A percentile compares a stretch with the other conserved stretches of the same genome.
Conservation (phyloP, 1,140 invertebrate species). For the Bombyx mandarina region DNA sequence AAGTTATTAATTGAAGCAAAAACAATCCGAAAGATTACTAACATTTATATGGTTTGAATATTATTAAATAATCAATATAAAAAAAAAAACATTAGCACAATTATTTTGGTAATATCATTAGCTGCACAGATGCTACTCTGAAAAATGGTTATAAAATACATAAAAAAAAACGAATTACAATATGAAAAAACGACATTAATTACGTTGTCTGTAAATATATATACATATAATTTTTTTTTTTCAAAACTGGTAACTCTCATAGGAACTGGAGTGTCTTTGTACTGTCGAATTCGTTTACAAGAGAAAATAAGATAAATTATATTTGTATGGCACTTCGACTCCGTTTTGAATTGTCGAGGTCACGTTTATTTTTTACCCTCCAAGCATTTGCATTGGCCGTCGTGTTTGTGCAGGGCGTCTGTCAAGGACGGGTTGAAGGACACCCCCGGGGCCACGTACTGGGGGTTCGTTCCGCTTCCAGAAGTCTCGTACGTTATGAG, state of each 20-base stretch:
- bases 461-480: slow-evolving; percentile 46
- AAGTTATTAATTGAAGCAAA: background rate
- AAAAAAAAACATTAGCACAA: too few species aligned
- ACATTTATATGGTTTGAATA: too few species aligned
- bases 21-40: too few species aligned
- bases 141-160: slow-evolving; percentile 40
- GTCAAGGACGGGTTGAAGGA: slow-evolving; percentile 48
- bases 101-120: too few species aligned
- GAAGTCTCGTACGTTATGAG: slow-evolving; percentile 46
- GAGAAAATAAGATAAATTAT: slow-evolving; percentile 6
- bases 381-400: slow-evolving; percentile 46
- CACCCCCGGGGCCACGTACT: slow-evolving; percentile 44
- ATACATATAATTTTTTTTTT: slow-evolving; percentile 6
- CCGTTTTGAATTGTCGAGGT: slow-evolving; percentile 19
- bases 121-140: too few species aligned
- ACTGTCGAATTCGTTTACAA: slow-evolving; percentile 15
- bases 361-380: slow-evolving; percentile 37
- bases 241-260: slow-evolving; percentile 20
- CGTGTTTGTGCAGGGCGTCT: slow-evolving; percentile 36
- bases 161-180: slow-evolving; percentile 8
- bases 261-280: slow-evolving; percentile 33
- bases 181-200: slow-evolving; percentile 5
- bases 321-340: slow-evolving; percentile 41
- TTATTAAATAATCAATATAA: too few species aligned
- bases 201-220: slow-evolving; percentile 6